These are phyloP conservation scores for Siniperca obscura DNA, from an alignment of 2,797 vertebrate genomes.

Conservation along the genomic window DNA sequence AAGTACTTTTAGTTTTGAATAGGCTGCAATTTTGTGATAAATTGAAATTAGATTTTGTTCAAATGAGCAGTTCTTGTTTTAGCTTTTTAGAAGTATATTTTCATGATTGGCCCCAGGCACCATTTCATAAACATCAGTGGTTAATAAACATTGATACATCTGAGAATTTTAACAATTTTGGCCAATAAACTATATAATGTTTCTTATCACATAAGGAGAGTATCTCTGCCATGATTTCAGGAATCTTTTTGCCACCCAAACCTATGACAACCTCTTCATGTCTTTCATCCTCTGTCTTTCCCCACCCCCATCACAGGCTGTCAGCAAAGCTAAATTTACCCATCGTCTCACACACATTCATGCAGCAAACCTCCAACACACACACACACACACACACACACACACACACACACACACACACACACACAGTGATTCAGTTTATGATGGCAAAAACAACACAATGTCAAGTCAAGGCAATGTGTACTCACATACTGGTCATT, in stretches of 20 bases:
- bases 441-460: slow-evolving; percentile 62
- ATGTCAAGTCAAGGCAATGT: slow-evolving; percentile 63
- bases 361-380: slow-evolving; percentile 50
- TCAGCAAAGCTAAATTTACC: slow-evolving; percentile 81
- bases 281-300: slow-evolving; percentile 36
- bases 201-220: slow-evolving; percentile 7
- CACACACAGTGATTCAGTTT: slow-evolving; percentile 47
- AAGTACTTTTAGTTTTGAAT: not conserved
- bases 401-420: slow-evolving; percentile 13
- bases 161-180: slow-evolving; percentile 4
- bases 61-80: not conserved
- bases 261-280: slow-evolving; percentile 34
- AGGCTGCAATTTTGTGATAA: not conserved
- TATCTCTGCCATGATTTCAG: slow-evolving; percentile 38
- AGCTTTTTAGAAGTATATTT: not conserved
- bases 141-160: slow-evolving; percentile 11
- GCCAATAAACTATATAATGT: not conserved
- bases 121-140: not conserved
- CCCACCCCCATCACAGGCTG: slow-evolving; percentile 55
- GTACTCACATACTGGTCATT: slow-evolving; percentile 60
- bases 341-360: slow-evolving; percentile 61
- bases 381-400: slow-evolving; percentile 18
- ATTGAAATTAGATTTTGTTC: not conserved
- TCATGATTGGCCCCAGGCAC: not conserved
- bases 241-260: slow-evolving; percentile 54